These are phyloP conservation scores for Equus quagga DNA, from an alignment of 2,113 vertebrate genomes.

Conservation along the genomic window DNA sequence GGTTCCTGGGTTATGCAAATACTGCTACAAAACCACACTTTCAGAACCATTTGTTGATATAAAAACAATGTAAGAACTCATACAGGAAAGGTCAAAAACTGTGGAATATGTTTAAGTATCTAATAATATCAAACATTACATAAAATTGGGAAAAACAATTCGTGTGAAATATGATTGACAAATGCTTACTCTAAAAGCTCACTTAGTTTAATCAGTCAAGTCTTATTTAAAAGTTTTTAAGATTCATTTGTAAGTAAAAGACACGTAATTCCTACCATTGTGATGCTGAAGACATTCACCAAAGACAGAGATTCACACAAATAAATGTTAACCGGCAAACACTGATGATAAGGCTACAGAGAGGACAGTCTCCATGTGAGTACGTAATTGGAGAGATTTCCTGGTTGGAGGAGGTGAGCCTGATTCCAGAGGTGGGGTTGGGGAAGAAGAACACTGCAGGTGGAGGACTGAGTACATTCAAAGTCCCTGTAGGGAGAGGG, in stretches of 20 bases:
- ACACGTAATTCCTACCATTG: not conserved
- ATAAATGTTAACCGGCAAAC: not conserved
- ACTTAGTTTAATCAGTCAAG: not conserved
- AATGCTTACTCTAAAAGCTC: not conserved
- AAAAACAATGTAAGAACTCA: not conserved
- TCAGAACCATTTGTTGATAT: not conserved
- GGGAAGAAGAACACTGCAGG: not conserved
- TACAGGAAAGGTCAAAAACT: not conserved
- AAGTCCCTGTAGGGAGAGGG: not conserved
- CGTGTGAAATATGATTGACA: not conserved
- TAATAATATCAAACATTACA: not conserved
- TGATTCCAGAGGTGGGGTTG: not conserved
- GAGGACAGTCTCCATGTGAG: not conserved
- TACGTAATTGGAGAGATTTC: not conserved
- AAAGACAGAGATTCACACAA: not conserved
- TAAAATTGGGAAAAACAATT: not conserved
- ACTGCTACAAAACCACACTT: not conserved
- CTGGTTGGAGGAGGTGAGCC: accelerated
- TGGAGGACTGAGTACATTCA: not conserved
- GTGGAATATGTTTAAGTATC: not conserved
- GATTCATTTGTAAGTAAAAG: not conserved
- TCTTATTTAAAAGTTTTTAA: too few relatives aligned
- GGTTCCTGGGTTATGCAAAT: not conserved
- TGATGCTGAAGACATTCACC: not conserved
- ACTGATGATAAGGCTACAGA: not conserved